phyloP scores from a whole-genome alignment of 2,113 vertebrate genomes.

The Physeter macrocephalus region DNA sequence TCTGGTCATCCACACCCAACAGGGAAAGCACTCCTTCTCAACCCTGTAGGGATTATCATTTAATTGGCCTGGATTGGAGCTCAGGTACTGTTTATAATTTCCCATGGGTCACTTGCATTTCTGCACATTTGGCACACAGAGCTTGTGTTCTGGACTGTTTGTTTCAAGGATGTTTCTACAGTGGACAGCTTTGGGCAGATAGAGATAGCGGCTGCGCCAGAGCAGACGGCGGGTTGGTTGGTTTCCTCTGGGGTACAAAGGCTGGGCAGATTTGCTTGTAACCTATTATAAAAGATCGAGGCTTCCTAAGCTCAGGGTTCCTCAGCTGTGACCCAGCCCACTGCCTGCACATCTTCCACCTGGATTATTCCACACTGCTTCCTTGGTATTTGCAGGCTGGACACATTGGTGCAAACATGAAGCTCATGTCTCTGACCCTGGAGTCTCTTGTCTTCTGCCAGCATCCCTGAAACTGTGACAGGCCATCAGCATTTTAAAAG shows the following conservation, averaged over 20 bases:
- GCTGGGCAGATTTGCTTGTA: background rate
- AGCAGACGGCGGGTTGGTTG: background rate
- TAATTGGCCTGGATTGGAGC: background rate
- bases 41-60: background rate
- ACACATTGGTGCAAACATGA: background rate
- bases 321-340: background rate
- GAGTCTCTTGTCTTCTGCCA: background rate
- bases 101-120: background rate
- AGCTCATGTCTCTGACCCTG: background rate
- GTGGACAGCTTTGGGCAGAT: background rate
- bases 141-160: background rate
- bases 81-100: background rate
- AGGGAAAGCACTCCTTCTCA: background rate
- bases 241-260: background rate
- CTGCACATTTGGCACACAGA: background rate
- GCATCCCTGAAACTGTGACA: too few species aligned
- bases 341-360: background rate
- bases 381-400: background rate
- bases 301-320: background rate
- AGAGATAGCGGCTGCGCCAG: background rate
- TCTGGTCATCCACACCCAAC: background rate
- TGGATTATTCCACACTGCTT: background rate
- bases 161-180: background rate
- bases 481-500: background rate
- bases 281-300: background rate